Conservation (phyloP, 92 coral and sea anemone species). For the Plumapathes pennacea region DNA sequence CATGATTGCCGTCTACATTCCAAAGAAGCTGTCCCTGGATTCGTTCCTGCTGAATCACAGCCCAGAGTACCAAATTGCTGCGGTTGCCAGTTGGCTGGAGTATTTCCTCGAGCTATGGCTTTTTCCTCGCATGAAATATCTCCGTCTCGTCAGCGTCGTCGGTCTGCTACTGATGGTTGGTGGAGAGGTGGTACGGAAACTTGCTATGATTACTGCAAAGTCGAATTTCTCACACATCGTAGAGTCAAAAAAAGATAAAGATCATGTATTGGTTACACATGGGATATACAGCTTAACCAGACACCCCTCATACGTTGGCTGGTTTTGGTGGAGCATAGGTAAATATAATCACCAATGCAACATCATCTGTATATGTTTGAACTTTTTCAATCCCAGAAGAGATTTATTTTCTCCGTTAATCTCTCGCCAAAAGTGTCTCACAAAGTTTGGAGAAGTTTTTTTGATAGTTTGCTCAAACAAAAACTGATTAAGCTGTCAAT, state of each 20-base stretch:
- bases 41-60: slow-evolving; percentile 93
- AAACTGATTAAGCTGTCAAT: too few species aligned
- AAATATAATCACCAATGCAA: too few species aligned
- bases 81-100: slow-evolving; percentile 91
- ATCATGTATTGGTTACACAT: slow-evolving; percentile 73
- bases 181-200: slow-evolving; percentile 81
- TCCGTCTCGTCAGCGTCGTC: slow-evolving; percentile 40
- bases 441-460: too few species aligned
- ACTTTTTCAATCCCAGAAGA: too few species aligned
- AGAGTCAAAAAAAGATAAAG: slow-evolving; percentile 67
- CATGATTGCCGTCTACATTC: slow-evolving; percentile 85
- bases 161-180: slow-evolving; percentile 68
- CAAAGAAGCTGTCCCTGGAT: slow-evolving; percentile 69
- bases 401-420: too few species aligned
- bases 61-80: slow-evolving; percentile 83
- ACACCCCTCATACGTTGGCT: slow-evolving; percentile 96
- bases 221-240: slow-evolving; percentile 88
- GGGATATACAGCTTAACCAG: slow-evolving; percentile 79
- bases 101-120: slow-evolving; percentile 72
- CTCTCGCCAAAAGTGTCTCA: too few species aligned
- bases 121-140: slow-evolving; percentile 68
- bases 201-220: slow-evolving; percentile 94
- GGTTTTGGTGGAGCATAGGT: slow-evolving; percentile 99
- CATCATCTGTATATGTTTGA: too few species aligned
- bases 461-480: too few species aligned